phyloP scores from a whole-genome alignment of 2,113 vertebrate species.

The Malurus melanocephalus region DNA sequence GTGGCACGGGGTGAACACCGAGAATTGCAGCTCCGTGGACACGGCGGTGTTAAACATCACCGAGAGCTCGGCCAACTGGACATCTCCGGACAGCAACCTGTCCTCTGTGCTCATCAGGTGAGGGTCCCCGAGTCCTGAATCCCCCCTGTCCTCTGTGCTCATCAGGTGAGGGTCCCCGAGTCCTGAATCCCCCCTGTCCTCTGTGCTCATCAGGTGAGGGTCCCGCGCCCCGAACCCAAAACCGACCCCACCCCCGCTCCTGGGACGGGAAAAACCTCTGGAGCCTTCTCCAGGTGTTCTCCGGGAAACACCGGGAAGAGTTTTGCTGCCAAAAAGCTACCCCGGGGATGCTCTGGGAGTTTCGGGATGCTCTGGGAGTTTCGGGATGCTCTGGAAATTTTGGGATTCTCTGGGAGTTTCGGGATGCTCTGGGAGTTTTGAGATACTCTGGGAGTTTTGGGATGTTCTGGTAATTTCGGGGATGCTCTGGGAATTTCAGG shows the following conservation, averaged over 20 bases:
- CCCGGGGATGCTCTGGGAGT: too few species aligned
- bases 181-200: too few species aligned
- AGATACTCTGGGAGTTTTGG: too few species aligned
- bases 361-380: too few species aligned
- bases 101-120: conserved; percentile 24
- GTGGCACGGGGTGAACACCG: fast-evolving
- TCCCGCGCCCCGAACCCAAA: fast-evolving
- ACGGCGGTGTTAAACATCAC: fast-evolving
- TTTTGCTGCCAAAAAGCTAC: not conserved
- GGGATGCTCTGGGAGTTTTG: too few species aligned
- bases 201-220: conserved; percentile 39
- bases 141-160: fast-evolving
- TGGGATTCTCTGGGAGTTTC: too few species aligned
- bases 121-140: not conserved
- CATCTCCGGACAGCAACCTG: not conserved
- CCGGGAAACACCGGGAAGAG: not conserved
- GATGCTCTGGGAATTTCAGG: too few species aligned
- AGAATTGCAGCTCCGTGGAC: fast-evolving
- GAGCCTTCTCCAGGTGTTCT: not conserved
- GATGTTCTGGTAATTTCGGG: too few species aligned
- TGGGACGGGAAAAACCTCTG: not conserved
- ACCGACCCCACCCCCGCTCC: too few species aligned
- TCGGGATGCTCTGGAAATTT: too few species aligned
- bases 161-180: too few species aligned
- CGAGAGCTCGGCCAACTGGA: fast-evolving